These are phyloP conservation scores for Kryphioiulus occultus DNA, from an alignment of 2,888 invertebrate genomes.

Conservation along the genomic window DNA sequence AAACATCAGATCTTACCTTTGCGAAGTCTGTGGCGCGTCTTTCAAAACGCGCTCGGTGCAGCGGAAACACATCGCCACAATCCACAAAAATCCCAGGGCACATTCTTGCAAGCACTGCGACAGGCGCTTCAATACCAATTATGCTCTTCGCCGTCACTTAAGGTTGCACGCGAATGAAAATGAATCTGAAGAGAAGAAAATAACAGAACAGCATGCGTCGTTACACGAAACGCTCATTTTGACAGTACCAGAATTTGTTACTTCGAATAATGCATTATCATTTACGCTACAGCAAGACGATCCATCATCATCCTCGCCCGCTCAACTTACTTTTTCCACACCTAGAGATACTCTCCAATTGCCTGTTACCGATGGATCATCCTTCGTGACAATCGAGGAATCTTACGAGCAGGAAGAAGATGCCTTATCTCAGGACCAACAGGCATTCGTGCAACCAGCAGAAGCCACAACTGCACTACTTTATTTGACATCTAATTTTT, in stretches of 20 bases:
- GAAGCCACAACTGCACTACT: slow-evolving; percentile 55
- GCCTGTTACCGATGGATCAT: slow-evolving; percentile 21
- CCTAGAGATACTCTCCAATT: background rate
- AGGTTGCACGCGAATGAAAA: slow-evolving; percentile 58
- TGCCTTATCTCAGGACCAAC: slow-evolving; percentile 45
- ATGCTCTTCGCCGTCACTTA: slow-evolving; percentile 61
- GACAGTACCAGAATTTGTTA: background rate
- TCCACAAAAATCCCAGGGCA: slow-evolving; percentile 62
- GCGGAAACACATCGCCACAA: slow-evolving; percentile 62
- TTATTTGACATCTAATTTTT: slow-evolving; percentile 54
- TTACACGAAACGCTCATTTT: background rate
- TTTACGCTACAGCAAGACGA: background rate
- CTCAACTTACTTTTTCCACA: slow-evolving; percentile 18
- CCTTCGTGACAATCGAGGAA: slow-evolving; percentile 50
- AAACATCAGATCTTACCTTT: slow-evolving; percentile 64
- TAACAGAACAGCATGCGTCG: background rate
- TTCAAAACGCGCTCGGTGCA: slow-evolving; percentile 64
- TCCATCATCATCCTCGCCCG: slow-evolving; percentile 11
- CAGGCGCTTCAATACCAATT: slow-evolving; percentile 63
- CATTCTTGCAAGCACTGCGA: slow-evolving; percentile 61
- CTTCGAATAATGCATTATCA: background rate
- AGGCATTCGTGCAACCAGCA: slow-evolving; percentile 51
- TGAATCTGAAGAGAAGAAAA: background rate
- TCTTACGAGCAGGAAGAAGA: slow-evolving; percentile 45
- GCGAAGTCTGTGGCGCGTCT: slow-evolving; percentile 67